Conservation (phyloP, 2,113 vertebrate genomes). For the Myiozetetes cayanensis region DNA sequence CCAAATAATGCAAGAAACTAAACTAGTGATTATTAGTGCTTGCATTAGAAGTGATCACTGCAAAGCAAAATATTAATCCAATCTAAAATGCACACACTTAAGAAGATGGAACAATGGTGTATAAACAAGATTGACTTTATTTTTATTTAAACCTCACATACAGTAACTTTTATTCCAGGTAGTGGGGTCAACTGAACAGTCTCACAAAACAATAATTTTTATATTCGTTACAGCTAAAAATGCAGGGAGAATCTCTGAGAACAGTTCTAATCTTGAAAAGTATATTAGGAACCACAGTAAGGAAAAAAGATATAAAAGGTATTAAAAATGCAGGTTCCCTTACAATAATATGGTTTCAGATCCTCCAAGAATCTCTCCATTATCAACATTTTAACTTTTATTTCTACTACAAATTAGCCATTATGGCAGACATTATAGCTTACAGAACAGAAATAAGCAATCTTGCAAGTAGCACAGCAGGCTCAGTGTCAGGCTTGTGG, state of each 20-base stretch:
- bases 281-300: background rate
- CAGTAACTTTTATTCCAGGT: background rate
- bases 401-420: background rate
- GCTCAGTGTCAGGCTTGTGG: background rate
- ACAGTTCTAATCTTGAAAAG: background rate
- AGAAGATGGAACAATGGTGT: background rate
- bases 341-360: background rate
- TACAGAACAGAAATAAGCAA: background rate
- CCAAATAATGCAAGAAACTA: background rate
- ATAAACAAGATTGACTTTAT: constrained; percentile 12
- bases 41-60: background rate
- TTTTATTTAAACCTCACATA: background rate
- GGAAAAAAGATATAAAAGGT: background rate
- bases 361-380: background rate
- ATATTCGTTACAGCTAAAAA: background rate
- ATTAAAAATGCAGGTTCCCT: background rate
- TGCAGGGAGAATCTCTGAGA: background rate
- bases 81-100: background rate
- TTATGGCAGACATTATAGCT: background rate
- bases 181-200: background rate
- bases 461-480: background rate
- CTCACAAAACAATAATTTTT: background rate
- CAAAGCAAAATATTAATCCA: background rate
- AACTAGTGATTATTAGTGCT: background rate
- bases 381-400: background rate